These are phyloP conservation scores for Ophioninae sp. DNA, from an alignment of 2,888 invertebrate genomes.

Conservation along the genomic window DNA sequence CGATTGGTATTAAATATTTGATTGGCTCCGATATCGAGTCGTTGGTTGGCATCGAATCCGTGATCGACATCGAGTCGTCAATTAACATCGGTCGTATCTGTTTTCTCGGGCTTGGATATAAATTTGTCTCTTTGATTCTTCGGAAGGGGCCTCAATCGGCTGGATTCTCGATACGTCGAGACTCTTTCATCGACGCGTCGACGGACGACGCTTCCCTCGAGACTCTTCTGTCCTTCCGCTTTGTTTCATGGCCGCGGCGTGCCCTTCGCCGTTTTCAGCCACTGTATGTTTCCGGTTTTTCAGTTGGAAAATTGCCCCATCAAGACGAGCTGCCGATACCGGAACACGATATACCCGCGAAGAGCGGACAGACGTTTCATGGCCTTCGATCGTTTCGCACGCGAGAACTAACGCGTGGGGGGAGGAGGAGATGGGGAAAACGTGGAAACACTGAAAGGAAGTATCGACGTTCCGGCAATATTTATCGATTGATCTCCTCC, in stretches of 20 bases:
- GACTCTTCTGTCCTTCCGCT: background rate
- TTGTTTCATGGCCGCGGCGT: background rate
- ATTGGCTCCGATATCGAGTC: too few relatives aligned
- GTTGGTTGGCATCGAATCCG: too few relatives aligned
- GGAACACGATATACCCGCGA: slow-evolving; percentile 35
- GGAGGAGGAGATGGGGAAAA: background rate
- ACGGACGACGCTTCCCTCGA: background rate
- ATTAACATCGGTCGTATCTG: background rate
- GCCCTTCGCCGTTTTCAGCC: background rate
- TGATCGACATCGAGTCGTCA: background rate
- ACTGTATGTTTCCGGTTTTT: slow-evolving; percentile 32
- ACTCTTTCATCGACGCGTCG: background rate
- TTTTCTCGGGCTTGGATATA: background rate
- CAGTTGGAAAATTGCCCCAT: slow-evolving; percentile 66
- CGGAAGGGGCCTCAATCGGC: background rate
- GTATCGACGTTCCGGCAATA: background rate
- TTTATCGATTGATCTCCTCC: background rate
- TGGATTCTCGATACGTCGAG: background rate
- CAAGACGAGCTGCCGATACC: slow-evolving; percentile 63
- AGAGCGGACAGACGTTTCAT: slow-evolving; percentile 44
- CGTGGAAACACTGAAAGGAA: background rate
- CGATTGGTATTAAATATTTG: too few relatives aligned
- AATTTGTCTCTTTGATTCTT: background rate
- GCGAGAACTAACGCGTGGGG: background rate
- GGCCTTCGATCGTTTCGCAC: slow-evolving; percentile 34